Evolutionary conservation across 2,113 vertebrate species (phyloP), one percentile per base, ranked within the genome.

Genomic region (Corvus hawaiiensis): DNA sequence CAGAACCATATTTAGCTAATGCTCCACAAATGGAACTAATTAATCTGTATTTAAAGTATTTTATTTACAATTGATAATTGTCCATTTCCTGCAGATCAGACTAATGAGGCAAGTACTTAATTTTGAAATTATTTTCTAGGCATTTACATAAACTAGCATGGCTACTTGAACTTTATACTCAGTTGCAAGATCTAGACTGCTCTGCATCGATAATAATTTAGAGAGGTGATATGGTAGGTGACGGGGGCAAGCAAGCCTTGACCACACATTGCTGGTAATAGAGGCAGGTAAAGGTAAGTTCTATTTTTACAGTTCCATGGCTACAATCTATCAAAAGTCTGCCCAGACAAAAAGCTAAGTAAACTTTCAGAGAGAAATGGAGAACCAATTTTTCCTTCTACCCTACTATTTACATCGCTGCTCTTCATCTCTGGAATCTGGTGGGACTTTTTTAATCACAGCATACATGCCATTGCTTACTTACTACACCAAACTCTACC

Each of bases 1-100:
- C 39, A 77, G 17, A 76, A 77, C 39, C 44, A 21, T 58, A 94
- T 85, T 94, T 89, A 94, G 41, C 41, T 66, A 86, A 56, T 67
- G 56, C 28, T 81, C 76, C 88, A 81, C 68, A 92, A 72, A 66
- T 35, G 2, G 46, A 93, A 95, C 90, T 86, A 95, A 93, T 91
- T 90, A 91, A 69, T 35, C 58, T 77, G 49, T 43, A 78, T 92
- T 97, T 96, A 73, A 96, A 95, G 54, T 43, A 48, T 63, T 95
- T 79, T 94, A 85, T 92, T 91, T 81, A 76, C 54, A 81, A 93
- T 49, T 66, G 66, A 61, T 94, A 91, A 84, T 82, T 78, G 39
- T 87, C 72, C 27, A 37, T 86, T 96, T 94, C 93, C 92, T 91
- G 69, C 24, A 94, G 79, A 94, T 93, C 69, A 90, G 54, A 64